phyloP scores from a whole-genome alignment of 2,113 vertebrate genomes.

The Petrocephalus microphthalmus region DNA sequence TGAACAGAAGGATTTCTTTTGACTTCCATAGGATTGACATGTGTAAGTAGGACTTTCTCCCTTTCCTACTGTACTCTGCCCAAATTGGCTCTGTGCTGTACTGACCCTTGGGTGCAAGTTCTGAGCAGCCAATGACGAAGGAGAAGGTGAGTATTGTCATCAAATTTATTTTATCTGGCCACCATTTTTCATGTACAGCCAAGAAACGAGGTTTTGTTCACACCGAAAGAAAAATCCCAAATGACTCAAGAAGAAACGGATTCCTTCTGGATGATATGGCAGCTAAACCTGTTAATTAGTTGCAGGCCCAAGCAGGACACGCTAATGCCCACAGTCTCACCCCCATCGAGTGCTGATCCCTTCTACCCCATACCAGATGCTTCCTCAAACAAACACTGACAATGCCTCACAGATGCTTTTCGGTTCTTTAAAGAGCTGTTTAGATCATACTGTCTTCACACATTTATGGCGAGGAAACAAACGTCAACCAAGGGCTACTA shows the following conservation, averaged over 20 bases:
- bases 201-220: background rate
- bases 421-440: background rate
- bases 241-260: conserved; percentile 13
- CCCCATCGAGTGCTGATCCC: background rate
- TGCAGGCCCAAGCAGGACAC: conserved; percentile 10
- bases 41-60: background rate
- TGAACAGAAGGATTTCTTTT: background rate
- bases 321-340: background rate
- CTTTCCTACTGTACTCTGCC: background rate
- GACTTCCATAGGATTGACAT: background rate
- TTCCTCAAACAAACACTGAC: background rate
- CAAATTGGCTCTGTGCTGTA: background rate
- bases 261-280: background rate
- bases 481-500: background rate
- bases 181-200: background rate
- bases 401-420: conserved; percentile 1
- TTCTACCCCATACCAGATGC: background rate
- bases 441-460: background rate
- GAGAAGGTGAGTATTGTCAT: background rate
- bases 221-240: conserved; percentile 1
- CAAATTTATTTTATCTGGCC: background rate
- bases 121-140: background rate
- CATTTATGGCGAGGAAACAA: background rate
- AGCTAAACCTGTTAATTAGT: conserved; percentile 24
- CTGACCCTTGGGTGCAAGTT: background rate